Evolutionary conservation across 2,888 invertebrate species (phyloP).

Genomic region (Gastracanthus pulcherrimus): DNA sequence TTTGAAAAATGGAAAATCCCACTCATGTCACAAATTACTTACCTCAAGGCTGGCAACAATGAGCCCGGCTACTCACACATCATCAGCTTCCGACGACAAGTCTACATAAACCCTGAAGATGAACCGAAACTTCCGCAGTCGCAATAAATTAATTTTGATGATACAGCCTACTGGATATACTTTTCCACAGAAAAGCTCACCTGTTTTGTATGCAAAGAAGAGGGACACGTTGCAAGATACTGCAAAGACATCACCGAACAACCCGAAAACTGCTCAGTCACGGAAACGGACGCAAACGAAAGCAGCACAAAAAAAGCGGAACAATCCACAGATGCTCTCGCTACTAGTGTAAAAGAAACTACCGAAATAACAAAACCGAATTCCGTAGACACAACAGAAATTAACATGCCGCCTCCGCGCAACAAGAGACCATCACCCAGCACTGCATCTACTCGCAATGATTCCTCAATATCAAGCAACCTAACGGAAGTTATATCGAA

Average conservation of each 20-base stretch:
- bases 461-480: background rate
- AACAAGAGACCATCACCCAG: background rate
- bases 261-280: too few species aligned
- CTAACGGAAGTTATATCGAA: background rate
- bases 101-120: constrained; percentile 58
- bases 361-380: background rate
- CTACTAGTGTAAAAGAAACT: background rate
- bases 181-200: constrained; percentile 46
- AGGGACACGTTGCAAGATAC: constrained; percentile 34
- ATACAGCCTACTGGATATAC: constrained; percentile 56
- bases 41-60: background rate
- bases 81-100: constrained; percentile 55
- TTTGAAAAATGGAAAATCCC: background rate
- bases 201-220: constrained; percentile 49
- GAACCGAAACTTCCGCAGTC: constrained; percentile 49
- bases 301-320: background rate
- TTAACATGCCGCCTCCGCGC: background rate
- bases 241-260: background rate
- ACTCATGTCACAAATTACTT: background rate
- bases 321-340: background rate
- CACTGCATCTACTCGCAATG: background rate
- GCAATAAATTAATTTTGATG: constrained; percentile 51
- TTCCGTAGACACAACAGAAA: background rate
- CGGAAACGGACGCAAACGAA: background rate
- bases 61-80: constrained; percentile 34